Base-by-base conservation (phyloP, 2,797 vertebrate species). In the Octomys mimax region DNA sequence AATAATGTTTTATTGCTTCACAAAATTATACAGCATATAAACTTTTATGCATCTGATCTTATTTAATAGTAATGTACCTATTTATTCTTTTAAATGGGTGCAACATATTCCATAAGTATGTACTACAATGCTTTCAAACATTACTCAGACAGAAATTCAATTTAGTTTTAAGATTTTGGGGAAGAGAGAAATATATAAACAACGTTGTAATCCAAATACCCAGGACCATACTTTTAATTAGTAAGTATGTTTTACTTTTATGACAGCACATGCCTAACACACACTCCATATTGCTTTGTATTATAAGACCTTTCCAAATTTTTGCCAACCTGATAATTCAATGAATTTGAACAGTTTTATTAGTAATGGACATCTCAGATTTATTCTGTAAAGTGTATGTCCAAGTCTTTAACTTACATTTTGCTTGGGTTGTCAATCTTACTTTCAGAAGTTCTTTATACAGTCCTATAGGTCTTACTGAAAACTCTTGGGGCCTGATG, bases 361-460 rank as follows among this genome's bases (percentile, higher is more conserved):
- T 66, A 77, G 62, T 79, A 91, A 89, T 93, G 18, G 14, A 89
- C 12, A 64, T 92, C 91, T 42, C 64, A 52, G 31, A 91, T 86
- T 94, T 92, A 31, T 93, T 95, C 91, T 86, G 39, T 89, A 70
- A 93, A 75, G 62, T 87, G 62, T 54, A 18, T 93, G 6, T 94
- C 22, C 73, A 89, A 93, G 22, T 92, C 49, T 94, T 93, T 88
- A 61, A 54, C 14, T 18, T 79, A 57, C 71, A 87, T 97, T 91
- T 95, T 49, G 28, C 33, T 90, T 85, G 28, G 46, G 19, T 42
- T 93, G 28, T 91, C 33, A 78, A 61, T 80, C 70, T 96, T 89
- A 86, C 75, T 83, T 92, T 68, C 75, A 78, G 52, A 9, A 87
- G 24, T 94, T 95, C 54, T 94, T 88, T 88, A 88, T 78, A 93